Percentiles rank a stretch among this genome's conserved stretches.
Evolutionary conservation across 35 echinoderm and acorn worm species (phyloP).

Genomic region (Lytechinus variegatus): DNA sequence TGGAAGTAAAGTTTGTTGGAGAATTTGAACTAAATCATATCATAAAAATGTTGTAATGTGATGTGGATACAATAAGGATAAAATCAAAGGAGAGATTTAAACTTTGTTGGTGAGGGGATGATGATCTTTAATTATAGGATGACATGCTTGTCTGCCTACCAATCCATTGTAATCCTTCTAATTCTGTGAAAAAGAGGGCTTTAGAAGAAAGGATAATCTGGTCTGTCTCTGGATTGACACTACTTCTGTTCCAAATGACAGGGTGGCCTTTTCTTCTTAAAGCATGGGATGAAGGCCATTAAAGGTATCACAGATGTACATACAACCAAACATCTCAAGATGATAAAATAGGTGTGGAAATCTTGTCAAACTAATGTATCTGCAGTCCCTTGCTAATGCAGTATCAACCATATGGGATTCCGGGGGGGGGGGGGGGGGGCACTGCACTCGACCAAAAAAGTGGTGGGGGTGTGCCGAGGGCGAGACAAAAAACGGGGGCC

Average conservation of each 20-base stretch:
- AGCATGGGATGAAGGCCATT: background rate
- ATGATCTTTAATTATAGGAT: background rate
- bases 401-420: too few species aligned
- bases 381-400: background rate
- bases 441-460: too few species aligned
- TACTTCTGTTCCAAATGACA: constrained; percentile 6
- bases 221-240: background rate
- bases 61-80: background rate
- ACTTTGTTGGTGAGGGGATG: background rate
- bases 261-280: background rate
- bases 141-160: background rate
- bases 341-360: background rate
- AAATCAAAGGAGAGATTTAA: background rate
- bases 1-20: background rate
- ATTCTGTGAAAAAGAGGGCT: background rate
- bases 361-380: background rate
- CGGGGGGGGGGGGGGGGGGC: too few species aligned
- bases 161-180: background rate
- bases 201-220: constrained; percentile 4
- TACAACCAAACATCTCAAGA: background rate
- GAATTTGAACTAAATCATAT: background rate
- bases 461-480: too few species aligned
- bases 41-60: background rate
- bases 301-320: background rate
- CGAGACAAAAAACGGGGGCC: too few species aligned